Conservation (phyloP, 2,888 invertebrate genomes). For the Digitonthophagus gazella region DNA sequence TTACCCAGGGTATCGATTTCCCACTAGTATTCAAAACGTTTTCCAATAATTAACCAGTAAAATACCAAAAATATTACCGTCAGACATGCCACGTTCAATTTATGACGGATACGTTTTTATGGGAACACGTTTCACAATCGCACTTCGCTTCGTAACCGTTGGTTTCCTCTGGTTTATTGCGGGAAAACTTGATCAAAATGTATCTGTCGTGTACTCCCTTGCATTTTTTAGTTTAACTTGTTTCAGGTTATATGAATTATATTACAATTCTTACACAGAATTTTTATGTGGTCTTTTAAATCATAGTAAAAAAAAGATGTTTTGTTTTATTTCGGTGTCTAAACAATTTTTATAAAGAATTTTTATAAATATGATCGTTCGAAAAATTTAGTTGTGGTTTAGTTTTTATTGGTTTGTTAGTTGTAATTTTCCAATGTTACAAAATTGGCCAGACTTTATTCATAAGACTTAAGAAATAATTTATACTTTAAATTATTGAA, state of each 20-base stretch:
- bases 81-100: background rate
- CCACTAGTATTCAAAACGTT: background rate
- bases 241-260: background rate
- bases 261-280: too few relatives aligned
- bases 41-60: background rate
- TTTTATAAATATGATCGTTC: too few relatives aligned
- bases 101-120: background rate
- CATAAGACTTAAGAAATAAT: too few relatives aligned
- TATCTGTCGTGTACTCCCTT: background rate
- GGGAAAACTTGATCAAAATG: background rate
- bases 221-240: background rate
- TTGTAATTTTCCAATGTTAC: too few relatives aligned
- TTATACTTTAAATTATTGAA: too few relatives aligned
- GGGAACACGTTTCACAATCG: background rate
- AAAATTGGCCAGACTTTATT: too few relatives aligned
- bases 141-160: background rate
- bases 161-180: background rate
- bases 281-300: too few relatives aligned
- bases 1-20: background rate
- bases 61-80: background rate
- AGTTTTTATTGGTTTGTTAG: too few relatives aligned
- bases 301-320: too few relatives aligned
- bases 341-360: too few relatives aligned
- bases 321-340: too few relatives aligned
- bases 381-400: too few relatives aligned